Evolutionary conservation across 2,113 vertebrate genomes (phyloP).

Genomic region (Colinus virginianus): DNA sequence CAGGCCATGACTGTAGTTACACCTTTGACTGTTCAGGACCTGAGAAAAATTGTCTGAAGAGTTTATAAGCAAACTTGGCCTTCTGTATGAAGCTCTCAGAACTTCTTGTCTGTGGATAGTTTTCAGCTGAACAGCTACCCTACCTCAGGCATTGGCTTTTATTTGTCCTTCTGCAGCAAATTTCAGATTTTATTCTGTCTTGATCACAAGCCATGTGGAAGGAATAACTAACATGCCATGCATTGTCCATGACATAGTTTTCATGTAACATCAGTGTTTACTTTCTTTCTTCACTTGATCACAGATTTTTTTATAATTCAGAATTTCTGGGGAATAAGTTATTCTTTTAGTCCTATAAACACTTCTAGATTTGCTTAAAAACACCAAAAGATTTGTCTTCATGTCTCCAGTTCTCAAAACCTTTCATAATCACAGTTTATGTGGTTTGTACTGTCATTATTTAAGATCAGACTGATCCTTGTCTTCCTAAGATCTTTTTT

Average conservation of each 20-base stretch:
- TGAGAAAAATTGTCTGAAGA: neutral
- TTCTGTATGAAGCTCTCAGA: neutral
- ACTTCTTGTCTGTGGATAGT: neutral
- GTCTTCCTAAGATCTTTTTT: neutral
- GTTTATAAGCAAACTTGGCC: neutral
- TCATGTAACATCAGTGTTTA: neutral
- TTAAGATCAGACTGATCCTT: neutral
- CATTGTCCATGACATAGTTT: neutral
- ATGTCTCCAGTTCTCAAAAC: neutral
- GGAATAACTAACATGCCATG: constrained; percentile 2
- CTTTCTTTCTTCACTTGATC: neutral
- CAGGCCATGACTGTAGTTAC: neutral
- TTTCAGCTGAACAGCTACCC: neutral
- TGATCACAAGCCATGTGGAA: neutral
- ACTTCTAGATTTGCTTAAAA: neutral
- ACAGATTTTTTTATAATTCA: neutral
- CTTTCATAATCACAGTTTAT: neutral
- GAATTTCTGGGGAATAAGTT: neutral
- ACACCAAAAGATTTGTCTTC: neutral
- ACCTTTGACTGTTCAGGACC: neutral
- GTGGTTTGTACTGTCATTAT: neutral
- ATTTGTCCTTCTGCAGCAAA: neutral
- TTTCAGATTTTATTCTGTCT: neutral
- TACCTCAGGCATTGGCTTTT: neutral
- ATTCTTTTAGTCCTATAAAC: neutral